Evolutionary conservation across 2,888 invertebrate genomes (phyloP).

Genomic region (Strigamia maritima): DNA sequence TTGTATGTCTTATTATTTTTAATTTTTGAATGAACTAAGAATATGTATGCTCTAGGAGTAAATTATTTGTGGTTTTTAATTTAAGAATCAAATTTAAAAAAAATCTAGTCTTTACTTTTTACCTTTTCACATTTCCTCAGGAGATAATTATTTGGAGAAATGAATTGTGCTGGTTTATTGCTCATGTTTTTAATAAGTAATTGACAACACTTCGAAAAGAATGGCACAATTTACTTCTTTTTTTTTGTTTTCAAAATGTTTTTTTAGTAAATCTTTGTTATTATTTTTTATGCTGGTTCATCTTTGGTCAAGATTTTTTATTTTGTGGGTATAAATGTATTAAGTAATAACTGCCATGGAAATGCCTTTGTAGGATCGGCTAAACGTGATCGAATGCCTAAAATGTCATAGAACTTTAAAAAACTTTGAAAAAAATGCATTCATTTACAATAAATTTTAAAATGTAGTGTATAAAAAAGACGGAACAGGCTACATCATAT

Average conservation of each 20-base stretch:
- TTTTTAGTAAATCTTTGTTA: no score
- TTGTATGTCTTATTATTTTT: not conserved
- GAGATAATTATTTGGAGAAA: not conserved
- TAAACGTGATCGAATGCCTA: not conserved
- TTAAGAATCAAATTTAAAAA: conserved; percentile 4
- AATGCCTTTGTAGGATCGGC: not conserved
- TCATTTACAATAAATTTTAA: no score
- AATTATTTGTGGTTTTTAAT: not conserved
- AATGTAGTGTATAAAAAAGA: no score
- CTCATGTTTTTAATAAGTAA: not conserved
- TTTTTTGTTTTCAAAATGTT: not conserved
- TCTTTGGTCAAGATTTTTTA: not conserved
- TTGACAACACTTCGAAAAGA: not conserved
- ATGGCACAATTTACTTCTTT: not conserved
- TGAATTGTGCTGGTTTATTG: not conserved
- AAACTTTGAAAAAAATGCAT: no score
- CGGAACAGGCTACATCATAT: not conserved
- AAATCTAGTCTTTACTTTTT: conserved; percentile 1
- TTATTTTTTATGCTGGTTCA: not conserved
- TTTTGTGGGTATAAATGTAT: not conserved
- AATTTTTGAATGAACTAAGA: not conserved
- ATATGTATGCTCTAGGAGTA: conserved; percentile 33
- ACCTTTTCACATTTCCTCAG: conserved; percentile 1
- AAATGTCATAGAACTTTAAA: not conserved
- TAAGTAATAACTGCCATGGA: not conserved